Evolutionary conservation across 2,888 invertebrate species (phyloP).

Genomic region (Limnephilus rhombicus): DNA sequence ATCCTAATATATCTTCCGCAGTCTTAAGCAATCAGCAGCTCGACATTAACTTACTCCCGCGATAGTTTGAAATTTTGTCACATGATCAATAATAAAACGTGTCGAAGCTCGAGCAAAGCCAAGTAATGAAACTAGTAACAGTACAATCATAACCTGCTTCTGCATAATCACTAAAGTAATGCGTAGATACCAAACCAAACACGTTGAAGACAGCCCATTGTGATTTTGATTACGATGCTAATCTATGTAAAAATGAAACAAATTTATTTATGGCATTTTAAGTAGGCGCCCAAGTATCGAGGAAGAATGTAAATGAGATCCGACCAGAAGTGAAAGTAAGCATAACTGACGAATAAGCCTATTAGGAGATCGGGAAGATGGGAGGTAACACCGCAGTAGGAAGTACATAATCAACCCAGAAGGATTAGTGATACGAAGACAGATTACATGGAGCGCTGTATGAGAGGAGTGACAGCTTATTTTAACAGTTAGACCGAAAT

Average conservation of each 20-base stretch:
- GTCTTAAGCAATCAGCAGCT: too few relatives aligned
- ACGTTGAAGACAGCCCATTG: not conserved
- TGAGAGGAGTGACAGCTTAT: not conserved
- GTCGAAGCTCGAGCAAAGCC: not conserved
- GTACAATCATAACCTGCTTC: not conserved
- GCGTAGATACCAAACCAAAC: not conserved
- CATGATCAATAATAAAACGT: not conserved
- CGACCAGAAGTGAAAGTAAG: conserved; percentile 7
- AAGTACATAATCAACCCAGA: not conserved
- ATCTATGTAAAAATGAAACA: not conserved
- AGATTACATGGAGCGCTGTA: not conserved
- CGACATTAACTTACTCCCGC: too few relatives aligned
- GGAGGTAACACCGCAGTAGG: not conserved
- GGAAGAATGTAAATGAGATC: not conserved
- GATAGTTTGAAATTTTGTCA: too few relatives aligned
- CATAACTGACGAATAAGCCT: not conserved
- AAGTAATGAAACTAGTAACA: not conserved
- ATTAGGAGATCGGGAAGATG: conserved; percentile 8
- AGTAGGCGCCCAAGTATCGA: not conserved
- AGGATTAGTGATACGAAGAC: not conserved
- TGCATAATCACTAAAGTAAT: not conserved
- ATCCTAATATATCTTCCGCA: too few relatives aligned
- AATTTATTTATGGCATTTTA: not conserved
- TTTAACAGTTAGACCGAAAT: conserved; percentile 5
- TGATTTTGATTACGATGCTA: not conserved